Conservation (phyloP, 2,888 invertebrate genomes). For the Gisinianus flammeolus region DNA sequence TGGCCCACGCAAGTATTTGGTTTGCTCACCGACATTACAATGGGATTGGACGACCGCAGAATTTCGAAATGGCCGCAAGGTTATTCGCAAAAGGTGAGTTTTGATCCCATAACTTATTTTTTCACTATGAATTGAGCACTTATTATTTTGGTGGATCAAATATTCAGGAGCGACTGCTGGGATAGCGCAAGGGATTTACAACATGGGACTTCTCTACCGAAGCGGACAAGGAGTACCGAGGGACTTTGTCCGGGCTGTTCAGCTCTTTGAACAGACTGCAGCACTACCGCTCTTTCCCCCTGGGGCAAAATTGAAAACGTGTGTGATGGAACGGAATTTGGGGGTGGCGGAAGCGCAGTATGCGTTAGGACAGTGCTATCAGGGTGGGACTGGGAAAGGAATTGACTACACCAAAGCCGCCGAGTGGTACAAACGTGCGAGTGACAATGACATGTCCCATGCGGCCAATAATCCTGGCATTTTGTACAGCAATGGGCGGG, state of each 20-base stretch:
- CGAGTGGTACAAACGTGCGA: conserved; percentile 12
- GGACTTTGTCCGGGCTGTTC: neutral
- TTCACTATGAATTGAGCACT: too few relatives aligned
- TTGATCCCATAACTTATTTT: too few relatives aligned
- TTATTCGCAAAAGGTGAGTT: neutral
- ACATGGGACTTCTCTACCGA: neutral
- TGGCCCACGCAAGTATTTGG: neutral
- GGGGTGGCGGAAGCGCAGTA: conserved; percentile 2
- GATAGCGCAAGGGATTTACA: neutral
- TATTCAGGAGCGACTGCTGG: neutral
- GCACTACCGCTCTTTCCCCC: neutral
- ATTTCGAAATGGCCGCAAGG: neutral
- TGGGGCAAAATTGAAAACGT: too few relatives aligned
- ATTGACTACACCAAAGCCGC: conserved; percentile 7
- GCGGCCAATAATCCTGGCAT: conserved; percentile 3
- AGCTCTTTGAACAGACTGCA: conserved; percentile 4
- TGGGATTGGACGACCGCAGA: neutral
- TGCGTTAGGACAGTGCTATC: neutral
- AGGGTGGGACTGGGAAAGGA: neutral
- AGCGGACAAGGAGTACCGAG: neutral
- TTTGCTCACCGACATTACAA: neutral
- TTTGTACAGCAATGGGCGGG: neutral
- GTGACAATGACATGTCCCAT: neutral
- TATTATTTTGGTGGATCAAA: too few relatives aligned
- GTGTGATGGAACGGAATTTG: neutral